phyloP scores from a whole-genome alignment of 1,140 invertebrate species.

The Delia radicum region DNA sequence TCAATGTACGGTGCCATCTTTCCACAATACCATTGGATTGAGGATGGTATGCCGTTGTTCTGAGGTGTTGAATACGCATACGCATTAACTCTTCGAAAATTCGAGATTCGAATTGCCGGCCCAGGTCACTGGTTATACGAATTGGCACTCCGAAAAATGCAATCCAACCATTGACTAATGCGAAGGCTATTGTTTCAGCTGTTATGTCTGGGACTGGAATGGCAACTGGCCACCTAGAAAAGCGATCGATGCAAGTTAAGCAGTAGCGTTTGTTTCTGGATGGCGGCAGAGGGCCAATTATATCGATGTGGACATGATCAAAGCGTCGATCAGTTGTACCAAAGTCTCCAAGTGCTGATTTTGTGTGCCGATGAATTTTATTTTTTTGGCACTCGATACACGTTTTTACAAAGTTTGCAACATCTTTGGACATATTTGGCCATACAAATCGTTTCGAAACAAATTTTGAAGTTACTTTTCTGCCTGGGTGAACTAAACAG shows the following conservation, averaged over 20 bases:
- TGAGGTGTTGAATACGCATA: conserved; percentile 34
- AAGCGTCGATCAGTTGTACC: too few relatives aligned
- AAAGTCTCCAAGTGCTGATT: not conserved
- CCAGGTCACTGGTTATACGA: conserved; percentile 43
- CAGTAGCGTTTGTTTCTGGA: conserved; percentile 48
- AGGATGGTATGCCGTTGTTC: conserved; percentile 54
- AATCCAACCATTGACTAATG: conserved; percentile 40
- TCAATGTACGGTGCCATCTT: conserved; percentile 53
- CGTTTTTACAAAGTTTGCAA: not conserved
- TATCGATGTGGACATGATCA: not conserved
- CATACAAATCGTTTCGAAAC: not conserved
- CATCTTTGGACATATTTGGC: not conserved
- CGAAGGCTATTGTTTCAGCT: too few relatives aligned
- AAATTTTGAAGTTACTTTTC: not conserved
- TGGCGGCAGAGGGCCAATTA: conserved; percentile 32
- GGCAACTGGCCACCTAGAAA: conserved; percentile 56
- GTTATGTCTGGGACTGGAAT: conserved; percentile 53
- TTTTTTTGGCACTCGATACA: not conserved
- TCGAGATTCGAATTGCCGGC: conserved; percentile 51
- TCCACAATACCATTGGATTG: conserved; percentile 55
- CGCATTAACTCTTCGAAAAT: conserved; percentile 39
- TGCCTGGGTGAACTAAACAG: not conserved
- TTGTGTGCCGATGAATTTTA: conserved; percentile 3
- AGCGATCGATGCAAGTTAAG: conserved; percentile 57
- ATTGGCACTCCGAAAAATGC: conserved; percentile 41